Evolutionary conservation across 2,888 invertebrate genomes (phyloP), one percentile per base, ranked within the genome.

Genomic region (Apodemia duryi): DNA sequence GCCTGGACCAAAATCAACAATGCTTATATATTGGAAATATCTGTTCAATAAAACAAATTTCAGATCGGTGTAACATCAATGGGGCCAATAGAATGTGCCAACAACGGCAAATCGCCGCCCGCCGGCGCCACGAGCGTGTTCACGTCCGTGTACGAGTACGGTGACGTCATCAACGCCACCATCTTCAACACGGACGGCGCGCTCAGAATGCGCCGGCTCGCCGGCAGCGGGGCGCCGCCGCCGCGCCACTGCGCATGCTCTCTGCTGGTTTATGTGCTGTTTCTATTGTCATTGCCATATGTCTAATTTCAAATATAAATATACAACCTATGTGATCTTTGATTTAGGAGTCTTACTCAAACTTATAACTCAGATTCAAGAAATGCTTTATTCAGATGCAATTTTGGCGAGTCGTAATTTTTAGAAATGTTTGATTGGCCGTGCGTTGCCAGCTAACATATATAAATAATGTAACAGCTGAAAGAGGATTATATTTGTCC

Each of bases 41-140:
- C 35, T 5, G 35, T 35, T 35, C 35, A 35, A 35, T 35, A 35
- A 5, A 35, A 5, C 13, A 46, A 13, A 46, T 46, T 13, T 2
- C 66, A 83, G 81, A 75, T 86, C 70, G 87, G 78, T 62, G 80
- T 87, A 57, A 86, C 87, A 61, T 87, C 87, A 60, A 82, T 87
- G 87, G 88, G 88, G 2, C 86, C 87, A 11, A 65, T 79, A 66
- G 79, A 82, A 72, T 86, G 87, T 76, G 76, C 75, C 49, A 67
- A 60, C 10, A 63, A 65, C 61, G 68, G 65, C 54, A 64, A 35
- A 21, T 46, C 51, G 51, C 74, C 74, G 38, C 65, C 71, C 9
- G 69, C 66, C 54, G 74, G 72, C 67, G 80, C 81, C 68, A 78
- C 82, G 66, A 86, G 86, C 78, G 90, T 90, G 71, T 82, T 90